Evolutionary conservation across 2,888 invertebrate genomes (phyloP).

Genomic region (Habroteleia sp.): DNA sequence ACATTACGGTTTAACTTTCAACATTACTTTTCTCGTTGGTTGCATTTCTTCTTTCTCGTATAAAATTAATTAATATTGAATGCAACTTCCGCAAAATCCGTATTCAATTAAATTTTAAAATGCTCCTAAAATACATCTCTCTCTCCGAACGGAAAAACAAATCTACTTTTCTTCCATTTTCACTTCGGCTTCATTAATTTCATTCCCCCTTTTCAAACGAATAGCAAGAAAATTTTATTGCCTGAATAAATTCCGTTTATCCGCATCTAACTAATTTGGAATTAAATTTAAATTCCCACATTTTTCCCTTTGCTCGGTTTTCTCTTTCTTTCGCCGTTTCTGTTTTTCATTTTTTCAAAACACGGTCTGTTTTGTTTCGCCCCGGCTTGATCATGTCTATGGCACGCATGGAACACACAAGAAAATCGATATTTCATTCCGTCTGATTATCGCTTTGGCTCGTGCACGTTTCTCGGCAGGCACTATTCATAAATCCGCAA

Average conservation of each 20-base stretch:
- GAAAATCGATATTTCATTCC: slow-evolving; percentile 51
- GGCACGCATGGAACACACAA: slow-evolving; percentile 9
- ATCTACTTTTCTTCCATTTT: no score
- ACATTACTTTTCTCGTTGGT: no score
- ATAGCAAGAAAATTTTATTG: slow-evolving; percentile 12
- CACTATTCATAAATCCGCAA: slow-evolving; percentile 53
- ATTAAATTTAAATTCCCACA: slow-evolving; percentile 31
- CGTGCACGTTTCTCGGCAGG: slow-evolving; percentile 20
- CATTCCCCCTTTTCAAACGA: neutral
- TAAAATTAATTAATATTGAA: no score
- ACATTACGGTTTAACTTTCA: no score
- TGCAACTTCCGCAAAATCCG: no score
- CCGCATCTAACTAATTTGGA: slow-evolving; percentile 22
- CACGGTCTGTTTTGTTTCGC: slow-evolving; percentile 14
- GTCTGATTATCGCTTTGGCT: slow-evolving; percentile 46
- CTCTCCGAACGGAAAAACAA: no score
- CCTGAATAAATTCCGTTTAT: slow-evolving; percentile 25
- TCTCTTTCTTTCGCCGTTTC: neutral
- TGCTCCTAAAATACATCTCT: no score
- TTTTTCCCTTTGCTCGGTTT: no score
- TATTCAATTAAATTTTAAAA: no score
- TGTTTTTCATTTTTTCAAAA: neutral
- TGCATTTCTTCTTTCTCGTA: no score
- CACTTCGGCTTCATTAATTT: slow-evolving; percentile 11
- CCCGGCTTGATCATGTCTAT: neutral